Percentiles rank a stretch among this genome's conserved stretches.
These are phyloP conservation scores for Meteorus cinctellus DNA, from an alignment of 2,888 invertebrate genomes.

Conservation along the genomic window DNA sequence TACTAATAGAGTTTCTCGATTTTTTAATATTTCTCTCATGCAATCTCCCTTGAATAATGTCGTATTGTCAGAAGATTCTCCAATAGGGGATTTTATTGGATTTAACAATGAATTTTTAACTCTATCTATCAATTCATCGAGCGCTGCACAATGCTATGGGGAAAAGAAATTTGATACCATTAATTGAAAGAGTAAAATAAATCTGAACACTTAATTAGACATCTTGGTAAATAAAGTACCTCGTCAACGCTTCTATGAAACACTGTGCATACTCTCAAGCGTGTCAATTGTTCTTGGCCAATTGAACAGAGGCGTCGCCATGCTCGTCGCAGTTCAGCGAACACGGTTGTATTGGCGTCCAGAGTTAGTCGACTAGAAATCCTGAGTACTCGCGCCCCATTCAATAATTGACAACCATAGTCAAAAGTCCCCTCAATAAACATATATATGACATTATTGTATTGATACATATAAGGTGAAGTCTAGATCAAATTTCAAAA, in stretches of 20 bases:
- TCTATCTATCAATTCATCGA: constrained; percentile 78
- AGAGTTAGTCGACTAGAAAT: constrained; percentile 81
- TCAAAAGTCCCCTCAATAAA: constrained; percentile 82
- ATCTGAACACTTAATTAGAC: neutral
- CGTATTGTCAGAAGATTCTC: constrained; percentile 31
- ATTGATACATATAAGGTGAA: constrained; percentile 25
- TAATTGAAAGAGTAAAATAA: neutral
- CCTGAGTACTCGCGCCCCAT: constrained; percentile 83
- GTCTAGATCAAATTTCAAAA: neutral
- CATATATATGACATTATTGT: constrained; percentile 6
- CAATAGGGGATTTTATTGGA: constrained; percentile 44
- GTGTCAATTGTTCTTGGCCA: constrained; percentile 84
- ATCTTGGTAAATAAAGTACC: constrained; percentile 53
- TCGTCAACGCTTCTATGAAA: constrained; percentile 80
- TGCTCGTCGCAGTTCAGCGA: constrained; percentile 77
- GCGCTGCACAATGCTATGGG: constrained; percentile 77
- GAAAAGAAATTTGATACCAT: constrained; percentile 11
- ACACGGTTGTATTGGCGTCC: constrained; percentile 77
- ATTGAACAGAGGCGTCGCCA: constrained; percentile 83
- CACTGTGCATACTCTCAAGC: constrained; percentile 83
- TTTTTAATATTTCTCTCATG: constrained; percentile 76
- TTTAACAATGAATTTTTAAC: constrained; percentile 64
- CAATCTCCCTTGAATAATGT: constrained; percentile 56
- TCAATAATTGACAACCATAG: constrained; percentile 85
- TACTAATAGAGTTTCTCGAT: constrained; percentile 79